Evolutionary conservation across 2,797 vertebrate genomes (phyloP), one percentile per base, ranked within the genome.

Genomic region (Microctenopoma steveboyesi): DNA sequence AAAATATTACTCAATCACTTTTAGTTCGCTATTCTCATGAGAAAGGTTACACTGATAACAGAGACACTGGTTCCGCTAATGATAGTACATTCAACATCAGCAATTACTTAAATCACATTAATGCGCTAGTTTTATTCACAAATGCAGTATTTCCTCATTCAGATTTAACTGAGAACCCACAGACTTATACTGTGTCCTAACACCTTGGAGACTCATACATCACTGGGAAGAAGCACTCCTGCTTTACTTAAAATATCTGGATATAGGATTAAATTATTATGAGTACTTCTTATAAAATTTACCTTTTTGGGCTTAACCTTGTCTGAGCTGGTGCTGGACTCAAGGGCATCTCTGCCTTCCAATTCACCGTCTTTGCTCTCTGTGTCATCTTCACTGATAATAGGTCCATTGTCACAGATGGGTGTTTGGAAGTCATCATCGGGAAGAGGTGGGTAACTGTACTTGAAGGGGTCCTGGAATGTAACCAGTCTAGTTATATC

Each of bases 351-450:
- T 86, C 94, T 97, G 62, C 86, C 74, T 50, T 98, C 95, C 0
- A 72, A 73, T 54, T 98, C 97, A 30, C 91, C 83, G 11, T 97
- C 96, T 89, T 96, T 99, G 85, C 92, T 95, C 85, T 98, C 97
- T 2, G 86, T 88, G 47, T 99, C 98, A 54, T 99, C 97, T 81
- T 99, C 97, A 54, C 95, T 96, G 50, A 94, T 79, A 66, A 97
- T 93, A 0, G 96, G 97, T 13, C 97, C 97, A 27, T 99, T 99
- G 86, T 99, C 98, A 91, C 91, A 94, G 57, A 98, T 84, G 7
- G 98, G 98, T 0, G 96, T 97, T 89, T 96, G 96, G 90, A 99
- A 99, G 72, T 99, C 96, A 70, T 99, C 98, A 37, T 99, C 98
- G 7, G 95, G 95, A 51, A 99, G 92, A 5, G 98, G 98, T n/a